Evolutionary conservation across 1,140 invertebrate species (phyloP), one percentile per base, ranked within the genome.

Genomic region (Diachasma alloeum): DNA sequence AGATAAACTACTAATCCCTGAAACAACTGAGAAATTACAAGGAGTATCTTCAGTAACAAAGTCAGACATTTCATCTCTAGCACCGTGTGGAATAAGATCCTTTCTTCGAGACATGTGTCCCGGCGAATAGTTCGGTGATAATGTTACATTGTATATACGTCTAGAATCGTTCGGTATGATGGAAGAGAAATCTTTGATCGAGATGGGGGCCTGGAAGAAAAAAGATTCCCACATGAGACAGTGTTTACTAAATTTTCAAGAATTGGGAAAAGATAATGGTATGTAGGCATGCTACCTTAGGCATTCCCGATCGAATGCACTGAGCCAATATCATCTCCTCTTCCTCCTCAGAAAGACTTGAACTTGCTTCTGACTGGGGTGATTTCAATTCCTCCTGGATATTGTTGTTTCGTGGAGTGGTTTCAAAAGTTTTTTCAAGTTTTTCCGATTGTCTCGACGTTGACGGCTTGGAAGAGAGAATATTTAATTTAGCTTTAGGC

Each of bases 221-320:
- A 72, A n/a, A n/a, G n/a, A n/a, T n/a, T n/a, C n/a, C n/a, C n/a
- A n/a, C n/a, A n/a, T n/a, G n/a, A n/a, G n/a, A n/a, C n/a, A n/a
- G n/a, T n/a, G n/a, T n/a, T n/a, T n/a, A n/a, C n/a, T n/a, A n/a
- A n/a, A n/a, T n/a, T n/a, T n/a, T n/a, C n/a, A n/a, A n/a, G n/a
- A n/a, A n/a, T n/a, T n/a, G n/a, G n/a, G n/a, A n/a, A n/a, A n/a
- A n/a, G n/a, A n/a, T n/a, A n/a, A n/a, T n/a, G n/a, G n/a, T n/a
- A 46, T 31, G 11, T 42, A 19, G 22, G 11, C 42, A 22, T 31
- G 37, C 24, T 56, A 80, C 82, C 71, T 87, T 87, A 17, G 86
- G 85, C 81, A 88, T 87, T 0, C 85, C 87, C 5, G 86, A 87
- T 22, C 83, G 81, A 24, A 87, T 88, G 37, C 87, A 88, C 48